Conservation (phyloP, 2,888 invertebrate species). For the Buathra laborator region DNA sequence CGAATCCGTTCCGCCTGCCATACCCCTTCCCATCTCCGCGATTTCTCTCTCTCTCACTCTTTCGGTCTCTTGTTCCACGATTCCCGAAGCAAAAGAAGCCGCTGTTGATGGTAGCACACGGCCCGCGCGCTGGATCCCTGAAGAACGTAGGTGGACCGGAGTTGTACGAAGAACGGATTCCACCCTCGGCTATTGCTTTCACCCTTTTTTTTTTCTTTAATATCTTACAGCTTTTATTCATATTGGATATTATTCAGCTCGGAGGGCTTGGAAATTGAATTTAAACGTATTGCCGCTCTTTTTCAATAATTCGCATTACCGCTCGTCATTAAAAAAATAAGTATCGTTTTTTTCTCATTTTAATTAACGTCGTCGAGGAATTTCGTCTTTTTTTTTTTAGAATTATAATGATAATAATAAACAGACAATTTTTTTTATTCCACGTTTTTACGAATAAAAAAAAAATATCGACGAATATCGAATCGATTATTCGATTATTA, state of each 20-base stretch:
- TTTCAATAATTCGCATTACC: neutral
- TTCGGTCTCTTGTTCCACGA: constrained; percentile 26
- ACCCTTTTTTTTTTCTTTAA: constrained; percentile 17
- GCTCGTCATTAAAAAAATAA: neutral
- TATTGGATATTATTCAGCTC: constrained; percentile 36
- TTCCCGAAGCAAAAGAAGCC: constrained; percentile 38
- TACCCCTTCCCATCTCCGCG: constrained; percentile 52
- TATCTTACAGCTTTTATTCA: constrained; percentile 10
- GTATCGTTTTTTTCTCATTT: neutral
- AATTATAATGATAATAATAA: neutral
- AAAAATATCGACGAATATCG: neutral
- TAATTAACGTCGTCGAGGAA: neutral
- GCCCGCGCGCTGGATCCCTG: constrained; percentile 29
- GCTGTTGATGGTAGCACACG: constrained; percentile 50
- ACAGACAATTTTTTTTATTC: neutral
- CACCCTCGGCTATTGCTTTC: constrained; percentile 61
- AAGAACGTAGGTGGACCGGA: constrained; percentile 65
- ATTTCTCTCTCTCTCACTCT: constrained; percentile 39
- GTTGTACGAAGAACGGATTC: constrained; percentile 56
- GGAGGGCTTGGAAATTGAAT: constrained; percentile 41
- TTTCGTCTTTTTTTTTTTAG: neutral
- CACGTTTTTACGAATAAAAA: neutral
- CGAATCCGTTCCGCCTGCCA: constrained; percentile 80
- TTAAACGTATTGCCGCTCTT: neutral
- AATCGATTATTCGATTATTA: constrained; percentile 23